These are phyloP conservation scores for Smittia aterrima DNA, from an alignment of 2,888 invertebrate genomes.

Conservation along the genomic window DNA sequence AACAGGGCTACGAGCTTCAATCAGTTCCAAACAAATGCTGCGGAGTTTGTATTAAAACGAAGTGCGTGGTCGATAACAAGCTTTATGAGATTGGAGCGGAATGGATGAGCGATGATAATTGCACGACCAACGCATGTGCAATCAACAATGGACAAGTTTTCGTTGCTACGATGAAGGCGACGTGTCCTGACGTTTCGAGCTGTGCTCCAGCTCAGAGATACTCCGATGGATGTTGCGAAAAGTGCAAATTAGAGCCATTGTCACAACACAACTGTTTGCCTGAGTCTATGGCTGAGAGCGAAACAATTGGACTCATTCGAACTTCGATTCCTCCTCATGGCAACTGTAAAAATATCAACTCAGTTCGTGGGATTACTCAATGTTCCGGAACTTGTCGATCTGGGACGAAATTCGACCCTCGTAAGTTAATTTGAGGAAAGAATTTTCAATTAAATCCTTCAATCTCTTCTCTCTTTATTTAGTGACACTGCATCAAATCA, in stretches of 20 bases:
- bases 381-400: slow-evolving; percentile 71
- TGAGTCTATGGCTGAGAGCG: slow-evolving; percentile 55
- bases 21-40: slow-evolving; percentile 58
- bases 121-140: slow-evolving; percentile 62
- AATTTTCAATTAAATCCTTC: slow-evolving; percentile 26
- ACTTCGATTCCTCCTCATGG: slow-evolving; percentile 57
- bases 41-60: slow-evolving; percentile 62
- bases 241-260: slow-evolving; percentile 59
- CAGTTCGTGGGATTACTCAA: slow-evolving; percentile 63
- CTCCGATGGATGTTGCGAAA: slow-evolving; percentile 66
- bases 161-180: slow-evolving; percentile 56
- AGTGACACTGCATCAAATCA: slow-evolving; percentile 60
- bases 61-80: slow-evolving; percentile 58
- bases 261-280: slow-evolving; percentile 59
- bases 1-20: slow-evolving; percentile 60
- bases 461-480: slow-evolving; percentile 44
- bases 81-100: slow-evolving; percentile 57
- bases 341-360: slow-evolving; percentile 62
- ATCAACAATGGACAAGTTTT: slow-evolving; percentile 56
- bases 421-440: slow-evolving; percentile 54
- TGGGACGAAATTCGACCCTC: slow-evolving; percentile 64
- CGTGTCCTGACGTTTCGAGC: slow-evolving; percentile 63
- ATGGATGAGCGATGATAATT: slow-evolving; percentile 66
- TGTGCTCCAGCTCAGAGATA: slow-evolving; percentile 61
- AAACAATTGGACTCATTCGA: slow-evolving; percentile 62